Conservation (phyloP, 2,888 invertebrate species). For the Opisthograptis luteolata region DNA sequence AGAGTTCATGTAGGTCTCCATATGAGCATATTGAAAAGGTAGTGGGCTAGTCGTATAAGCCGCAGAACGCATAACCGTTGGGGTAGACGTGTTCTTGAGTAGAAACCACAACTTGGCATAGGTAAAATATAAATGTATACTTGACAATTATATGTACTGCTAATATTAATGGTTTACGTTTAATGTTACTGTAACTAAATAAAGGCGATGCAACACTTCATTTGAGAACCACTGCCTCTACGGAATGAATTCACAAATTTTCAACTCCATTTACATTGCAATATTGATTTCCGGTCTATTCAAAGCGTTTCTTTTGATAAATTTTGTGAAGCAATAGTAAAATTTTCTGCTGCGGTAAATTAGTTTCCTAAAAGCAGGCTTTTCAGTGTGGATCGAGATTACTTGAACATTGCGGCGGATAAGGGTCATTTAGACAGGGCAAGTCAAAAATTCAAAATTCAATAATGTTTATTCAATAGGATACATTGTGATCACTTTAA, state of each 20-base stretch:
- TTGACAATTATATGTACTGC: too few species aligned
- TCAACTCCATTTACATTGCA: conserved; percentile 16
- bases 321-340: conserved; percentile 13
- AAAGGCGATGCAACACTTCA: neutral
- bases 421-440: neutral
- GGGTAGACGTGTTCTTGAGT: too few species aligned
- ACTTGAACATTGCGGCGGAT: neutral
- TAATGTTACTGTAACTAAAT: too few species aligned
- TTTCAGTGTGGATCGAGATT: conserved; percentile 5
- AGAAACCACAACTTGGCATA: too few species aligned
- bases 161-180: too few species aligned
- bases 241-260: conserved; percentile 35
- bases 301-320: conserved; percentile 17
- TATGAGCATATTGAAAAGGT: too few species aligned
- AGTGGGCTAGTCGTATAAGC: too few species aligned
- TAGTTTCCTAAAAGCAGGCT: conserved; percentile 12
- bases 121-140: too few species aligned
- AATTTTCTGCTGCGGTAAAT: conserved; percentile 21
- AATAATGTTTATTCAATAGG: too few species aligned
- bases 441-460: neutral
- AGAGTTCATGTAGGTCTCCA: too few species aligned
- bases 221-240: conserved; percentile 2
- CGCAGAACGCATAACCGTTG: too few species aligned
- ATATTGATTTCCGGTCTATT: conserved; percentile 37
- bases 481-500: too few species aligned